Evolutionary conservation across 1,140 invertebrate species (phyloP).

Genomic region (Eumaeus atala): DNA sequence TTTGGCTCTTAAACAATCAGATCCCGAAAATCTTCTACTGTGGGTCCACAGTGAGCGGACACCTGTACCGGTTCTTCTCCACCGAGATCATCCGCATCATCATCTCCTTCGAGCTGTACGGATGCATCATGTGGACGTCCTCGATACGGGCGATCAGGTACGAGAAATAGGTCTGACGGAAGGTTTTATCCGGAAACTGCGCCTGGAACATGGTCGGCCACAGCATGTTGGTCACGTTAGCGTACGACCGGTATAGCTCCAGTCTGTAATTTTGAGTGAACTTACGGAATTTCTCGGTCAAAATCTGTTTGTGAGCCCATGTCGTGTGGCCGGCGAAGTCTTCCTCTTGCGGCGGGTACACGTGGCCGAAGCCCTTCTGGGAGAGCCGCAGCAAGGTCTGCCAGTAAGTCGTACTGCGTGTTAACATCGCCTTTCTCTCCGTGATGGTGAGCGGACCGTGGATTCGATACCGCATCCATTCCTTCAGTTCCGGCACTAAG

Average conservation of each 20-base stretch:
- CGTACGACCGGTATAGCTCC: conserved; percentile 41
- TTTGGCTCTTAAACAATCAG: too few relatives aligned
- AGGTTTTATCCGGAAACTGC: conserved; percentile 53
- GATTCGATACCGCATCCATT: conserved; percentile 60
- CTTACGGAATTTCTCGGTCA: conserved; percentile 46
- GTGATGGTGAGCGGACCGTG: conserved; percentile 35
- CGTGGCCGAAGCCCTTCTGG: conserved; percentile 39
- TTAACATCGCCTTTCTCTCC: conserved; percentile 36
- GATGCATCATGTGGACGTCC: conserved; percentile 52
- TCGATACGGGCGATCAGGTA: conserved; percentile 46
- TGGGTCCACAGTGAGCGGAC: conserved; percentile 35
- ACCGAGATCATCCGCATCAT: conserved; percentile 34
- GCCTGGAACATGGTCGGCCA: conserved; percentile 60
- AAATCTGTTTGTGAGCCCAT: conserved; percentile 45
- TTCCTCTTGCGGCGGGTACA: conserved; percentile 34
- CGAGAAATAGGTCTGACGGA: conserved; percentile 60
- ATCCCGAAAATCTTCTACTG: conserved; percentile 18
- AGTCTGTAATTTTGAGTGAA: conserved; percentile 43
- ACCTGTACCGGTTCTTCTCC: conserved; percentile 39
- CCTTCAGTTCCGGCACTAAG: conserved; percentile 49
- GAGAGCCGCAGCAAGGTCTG: conserved; percentile 34
- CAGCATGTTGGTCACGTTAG: conserved; percentile 49
- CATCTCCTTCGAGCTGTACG: conserved; percentile 45
- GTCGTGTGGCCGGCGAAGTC: conserved; percentile 35
- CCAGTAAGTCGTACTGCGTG: conserved; percentile 43